Conservation (phyloP, 2,113 vertebrate genomes). For the Chelonoidis abingdonii region DNA sequence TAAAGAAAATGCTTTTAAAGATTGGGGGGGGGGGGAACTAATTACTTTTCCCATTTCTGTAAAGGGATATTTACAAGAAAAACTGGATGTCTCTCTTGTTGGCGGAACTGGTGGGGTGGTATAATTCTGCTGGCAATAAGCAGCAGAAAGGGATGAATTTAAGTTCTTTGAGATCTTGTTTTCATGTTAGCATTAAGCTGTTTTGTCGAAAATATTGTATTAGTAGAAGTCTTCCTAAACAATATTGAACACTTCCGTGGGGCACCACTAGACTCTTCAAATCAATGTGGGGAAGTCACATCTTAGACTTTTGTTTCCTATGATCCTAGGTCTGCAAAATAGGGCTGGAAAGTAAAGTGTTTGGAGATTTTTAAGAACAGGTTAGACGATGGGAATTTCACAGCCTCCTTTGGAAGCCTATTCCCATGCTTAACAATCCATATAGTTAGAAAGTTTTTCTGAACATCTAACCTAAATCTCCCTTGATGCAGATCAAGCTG, state of each 20-base stretch:
- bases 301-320: background rate
- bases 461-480: no score
- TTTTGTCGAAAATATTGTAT: background rate
- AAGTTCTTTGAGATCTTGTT: background rate
- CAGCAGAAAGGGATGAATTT: background rate
- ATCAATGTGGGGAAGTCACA: background rate
- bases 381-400: no score
- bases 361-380: no score
- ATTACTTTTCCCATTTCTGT: background rate
- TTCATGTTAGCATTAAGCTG: background rate
- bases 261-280: background rate
- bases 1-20: no score
- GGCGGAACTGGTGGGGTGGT: background rate
- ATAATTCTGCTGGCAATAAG: background rate
- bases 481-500: no score
- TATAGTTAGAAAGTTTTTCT: no score
- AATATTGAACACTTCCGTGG: background rate
- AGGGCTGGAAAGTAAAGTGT: no score
- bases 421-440: no score
- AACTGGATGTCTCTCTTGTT: background rate
- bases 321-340: no score
- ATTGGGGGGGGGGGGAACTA: no score
- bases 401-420: no score
- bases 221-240: background rate
- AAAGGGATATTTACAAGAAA: background rate